A percentile compares a stretch with the other conserved stretches of the same genome.
Conservation (phyloP, 1,140 invertebrate species). For the Phocides pigmalion region DNA sequence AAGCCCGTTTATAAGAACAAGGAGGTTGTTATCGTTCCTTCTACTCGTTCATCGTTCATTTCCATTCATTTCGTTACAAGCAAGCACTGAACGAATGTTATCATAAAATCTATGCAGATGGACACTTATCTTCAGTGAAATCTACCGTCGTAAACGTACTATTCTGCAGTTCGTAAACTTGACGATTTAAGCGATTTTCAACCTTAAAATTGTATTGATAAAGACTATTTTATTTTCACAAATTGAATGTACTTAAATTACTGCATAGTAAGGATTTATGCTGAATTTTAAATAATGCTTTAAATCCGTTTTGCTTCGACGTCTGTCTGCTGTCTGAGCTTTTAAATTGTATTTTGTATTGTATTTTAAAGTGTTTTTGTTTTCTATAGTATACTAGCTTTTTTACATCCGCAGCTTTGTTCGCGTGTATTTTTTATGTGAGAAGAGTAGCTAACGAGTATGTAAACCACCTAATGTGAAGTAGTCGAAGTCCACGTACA, state of each 20-base stretch:
- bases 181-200: background rate
- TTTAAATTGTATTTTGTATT: too few species aligned
- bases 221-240: background rate
- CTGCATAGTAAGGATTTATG: background rate
- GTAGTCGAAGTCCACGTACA: too few species aligned
- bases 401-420: too few species aligned
- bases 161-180: background rate
- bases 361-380: too few species aligned
- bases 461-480: too few species aligned
- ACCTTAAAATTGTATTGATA: background rate
- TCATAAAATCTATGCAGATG: slow-evolving; percentile 7
- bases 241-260: background rate
- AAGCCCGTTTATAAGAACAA: slow-evolving; percentile 6
- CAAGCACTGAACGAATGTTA: slow-evolving; percentile 10
- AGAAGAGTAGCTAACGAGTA: too few species aligned
- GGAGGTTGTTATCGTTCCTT: slow-evolving; percentile 2
- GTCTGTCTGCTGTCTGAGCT: background rate
- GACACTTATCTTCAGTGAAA: background rate
- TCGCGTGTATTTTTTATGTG: too few species aligned
- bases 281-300: background rate
- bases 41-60: background rate
- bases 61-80: slow-evolving; percentile 16
- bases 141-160: background rate
- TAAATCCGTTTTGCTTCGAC: background rate
- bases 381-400: too few species aligned